Base-by-base conservation (phyloP, 1,140 invertebrate genomes). In the Pachypsylla venusta region DNA sequence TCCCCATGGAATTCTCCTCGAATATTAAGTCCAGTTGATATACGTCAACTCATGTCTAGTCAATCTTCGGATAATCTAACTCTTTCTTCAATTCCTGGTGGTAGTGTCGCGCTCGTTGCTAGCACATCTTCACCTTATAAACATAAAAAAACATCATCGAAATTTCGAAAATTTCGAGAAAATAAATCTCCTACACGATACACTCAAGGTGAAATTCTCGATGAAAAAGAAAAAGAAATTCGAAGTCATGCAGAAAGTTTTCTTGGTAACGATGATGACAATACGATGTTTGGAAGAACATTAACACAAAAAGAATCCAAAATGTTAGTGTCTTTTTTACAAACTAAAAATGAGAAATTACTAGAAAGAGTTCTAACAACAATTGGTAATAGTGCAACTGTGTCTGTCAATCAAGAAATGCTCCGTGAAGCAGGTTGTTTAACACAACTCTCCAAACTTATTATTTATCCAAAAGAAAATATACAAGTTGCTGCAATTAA, bases 331-430 rank as follows among this genome's bases (percentile, higher is more conserved):
- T 70, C 71, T 25, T 64, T 81, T 13, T 63, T 81, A 24, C 71
- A 74, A 59, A 71, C 74, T 2, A 69, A 71, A 42, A 75, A 80
- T 66, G 70, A 73, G 59, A 69, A 70, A 7, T 63, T 79, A 4
- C 65, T 79, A 13, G 69, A 76, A 63, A 70, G 75, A 61, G 72
- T 75, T 22, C 63, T 81, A 7, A 72, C 71, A 19, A 77, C 74
- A 25, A 74, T 79, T 58, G 71, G 73, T 54, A 77, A 78, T 64
- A 76, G 74, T 69, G 74, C 75, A 26, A 76, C 77, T n/a, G 79
- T 79, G 64, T 72, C 75, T 53, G 68, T 66, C 25, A 79, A 78
- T 67, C 69, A 80, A 75, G 73, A 79, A 66, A 71, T 71, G 56
- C 67, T 80, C 22, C 66, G 77, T 58, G 77, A 79, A 68, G 73